Percentiles rank a stretch among this genome's conserved stretches.
phyloP scores from a whole-genome alignment of 2,113 vertebrate species.

The Pelecanoides urinatrix region DNA sequence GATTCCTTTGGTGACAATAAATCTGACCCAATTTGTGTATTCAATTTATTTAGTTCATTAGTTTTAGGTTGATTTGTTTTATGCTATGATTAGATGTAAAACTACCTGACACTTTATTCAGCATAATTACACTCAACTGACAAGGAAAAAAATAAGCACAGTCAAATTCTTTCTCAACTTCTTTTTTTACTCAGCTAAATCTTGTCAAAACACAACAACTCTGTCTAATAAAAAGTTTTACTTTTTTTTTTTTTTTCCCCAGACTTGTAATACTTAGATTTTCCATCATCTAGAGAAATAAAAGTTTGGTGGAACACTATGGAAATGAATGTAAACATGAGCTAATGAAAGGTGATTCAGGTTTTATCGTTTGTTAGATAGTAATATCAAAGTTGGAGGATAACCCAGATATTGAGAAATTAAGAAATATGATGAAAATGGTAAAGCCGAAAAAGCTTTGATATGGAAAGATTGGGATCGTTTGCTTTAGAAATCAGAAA shows the following conservation, averaged over 20 bases:
- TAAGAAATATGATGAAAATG: not conserved
- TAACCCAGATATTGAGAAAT: not conserved
- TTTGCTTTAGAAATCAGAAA: not conserved
- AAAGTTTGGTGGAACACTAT: not conserved
- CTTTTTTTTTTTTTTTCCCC: not conserved
- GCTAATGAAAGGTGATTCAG: not conserved
- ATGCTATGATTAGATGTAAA: not conserved
- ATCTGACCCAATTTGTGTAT: not conserved
- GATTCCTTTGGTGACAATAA: not conserved
- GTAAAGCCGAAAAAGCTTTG: not conserved
- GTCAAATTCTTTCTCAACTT: not conserved
- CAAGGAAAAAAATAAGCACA: not conserved
- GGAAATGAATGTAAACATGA: not conserved
- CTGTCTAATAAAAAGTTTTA: not conserved
- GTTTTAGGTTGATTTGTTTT: not conserved
- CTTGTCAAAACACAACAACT: not conserved
- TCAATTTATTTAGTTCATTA: not conserved
- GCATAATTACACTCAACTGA: not conserved
- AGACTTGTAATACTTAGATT: not conserved
- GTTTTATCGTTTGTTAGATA: not conserved
- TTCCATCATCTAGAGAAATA: not conserved
- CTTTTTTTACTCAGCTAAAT: not conserved
- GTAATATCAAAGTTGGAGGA: not conserved
- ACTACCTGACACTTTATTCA: not conserved
- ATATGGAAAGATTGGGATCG: rapidly evolving